phyloP scores from a whole-genome alignment of 2,888 invertebrate genomes.

The Pelosia muscerda region DNA sequence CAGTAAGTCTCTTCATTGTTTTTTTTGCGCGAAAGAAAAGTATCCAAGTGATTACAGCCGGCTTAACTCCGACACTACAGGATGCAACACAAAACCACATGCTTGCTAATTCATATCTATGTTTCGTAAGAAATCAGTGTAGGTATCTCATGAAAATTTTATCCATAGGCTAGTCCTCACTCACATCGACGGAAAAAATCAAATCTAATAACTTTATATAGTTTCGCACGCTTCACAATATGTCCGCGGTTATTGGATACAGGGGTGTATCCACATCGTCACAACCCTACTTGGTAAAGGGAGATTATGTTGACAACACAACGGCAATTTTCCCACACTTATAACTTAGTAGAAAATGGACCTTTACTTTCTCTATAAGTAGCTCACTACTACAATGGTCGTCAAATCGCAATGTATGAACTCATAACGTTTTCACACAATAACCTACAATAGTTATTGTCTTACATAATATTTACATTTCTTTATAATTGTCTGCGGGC shows the following conservation, averaged over 20 bases:
- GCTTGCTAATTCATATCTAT: not conserved
- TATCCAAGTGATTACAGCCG: too few relatives aligned
- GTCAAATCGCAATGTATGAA: not conserved
- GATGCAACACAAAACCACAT: not conserved
- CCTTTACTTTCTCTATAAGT: conserved; percentile 10
- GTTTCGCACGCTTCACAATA: conserved; percentile 11
- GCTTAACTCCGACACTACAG: not conserved
- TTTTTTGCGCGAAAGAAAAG: not conserved
- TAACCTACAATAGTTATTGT: conserved; percentile 9
- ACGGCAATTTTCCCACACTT: conserved; percentile 45
- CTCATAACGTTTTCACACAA: conserved; percentile 1
- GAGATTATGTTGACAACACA: conserved; percentile 36
- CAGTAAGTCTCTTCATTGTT: too few relatives aligned
- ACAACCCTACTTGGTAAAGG: conserved; percentile 36
- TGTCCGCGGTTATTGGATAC: conserved; percentile 14
- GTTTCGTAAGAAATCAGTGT: not conserved
- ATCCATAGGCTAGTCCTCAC: not conserved
- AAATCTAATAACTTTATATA: not conserved
- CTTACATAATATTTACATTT: not conserved
- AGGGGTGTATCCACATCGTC: conserved; percentile 30
- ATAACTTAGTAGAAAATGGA: conserved; percentile 20
- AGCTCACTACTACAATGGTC: not conserved
- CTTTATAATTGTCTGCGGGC: not conserved
- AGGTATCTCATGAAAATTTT: not conserved
- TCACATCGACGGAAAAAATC: not conserved